Conservation (phyloP, 2,113 vertebrate genomes). For the Isichthys henryi region DNA sequence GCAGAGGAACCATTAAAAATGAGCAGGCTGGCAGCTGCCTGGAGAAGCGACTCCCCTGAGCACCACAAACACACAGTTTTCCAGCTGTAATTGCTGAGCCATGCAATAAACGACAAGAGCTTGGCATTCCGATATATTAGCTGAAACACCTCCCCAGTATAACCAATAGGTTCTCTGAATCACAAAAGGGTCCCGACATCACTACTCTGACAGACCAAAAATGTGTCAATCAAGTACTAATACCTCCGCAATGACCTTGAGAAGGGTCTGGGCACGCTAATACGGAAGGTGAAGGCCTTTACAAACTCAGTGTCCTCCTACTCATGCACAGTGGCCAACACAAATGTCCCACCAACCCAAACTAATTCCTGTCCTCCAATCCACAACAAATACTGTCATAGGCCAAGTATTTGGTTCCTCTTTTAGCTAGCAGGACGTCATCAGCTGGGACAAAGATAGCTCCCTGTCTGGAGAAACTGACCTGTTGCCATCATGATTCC, state of each 20-base stretch:
- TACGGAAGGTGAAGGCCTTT: neutral
- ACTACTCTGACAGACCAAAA: neutral
- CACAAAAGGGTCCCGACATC: neutral
- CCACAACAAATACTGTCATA: neutral
- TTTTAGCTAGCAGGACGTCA: neutral
- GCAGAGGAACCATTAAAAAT: conserved; percentile 17
- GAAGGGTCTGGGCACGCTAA: neutral
- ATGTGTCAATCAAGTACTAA: neutral
- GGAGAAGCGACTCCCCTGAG: conserved; percentile 12
- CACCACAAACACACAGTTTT: neutral
- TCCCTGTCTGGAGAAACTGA: neutral
- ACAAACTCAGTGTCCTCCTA: neutral
- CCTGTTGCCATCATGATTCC: neutral
- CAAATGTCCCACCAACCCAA: neutral
- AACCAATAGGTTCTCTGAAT: neutral
- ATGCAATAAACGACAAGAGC: neutral
- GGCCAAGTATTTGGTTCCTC: neutral
- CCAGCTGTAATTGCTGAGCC: conserved; percentile 10
- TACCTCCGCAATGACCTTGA: neutral
- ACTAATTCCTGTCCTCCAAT: neutral
- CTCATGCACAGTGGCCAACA: neutral
- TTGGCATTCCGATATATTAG: neutral
- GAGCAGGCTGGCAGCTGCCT: conserved; percentile 8
- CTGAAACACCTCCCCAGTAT: neutral
- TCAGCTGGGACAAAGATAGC: neutral